Evolutionary conservation across 2,888 invertebrate genomes (phyloP), one percentile per base, ranked within the genome.

Genomic region (Drosophila picticornis): DNA sequence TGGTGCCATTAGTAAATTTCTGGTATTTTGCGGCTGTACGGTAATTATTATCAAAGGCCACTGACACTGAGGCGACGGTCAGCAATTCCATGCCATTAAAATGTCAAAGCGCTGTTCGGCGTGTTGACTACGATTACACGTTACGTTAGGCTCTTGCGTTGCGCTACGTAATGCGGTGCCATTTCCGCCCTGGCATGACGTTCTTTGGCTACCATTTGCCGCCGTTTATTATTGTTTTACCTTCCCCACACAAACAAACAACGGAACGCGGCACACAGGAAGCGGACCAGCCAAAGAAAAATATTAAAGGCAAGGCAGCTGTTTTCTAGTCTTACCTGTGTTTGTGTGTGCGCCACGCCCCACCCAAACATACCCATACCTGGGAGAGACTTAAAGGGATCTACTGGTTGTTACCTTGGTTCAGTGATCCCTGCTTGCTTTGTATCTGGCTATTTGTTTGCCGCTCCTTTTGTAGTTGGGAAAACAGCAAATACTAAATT

Each of bases 401-500:
- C 64, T 69, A 81, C 69, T 63, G 27, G 25, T 60, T 73, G 73
- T 31, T 61, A 48, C 62, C 68, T 51, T 77, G 69, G 83, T 74
- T 86, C 87, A 73, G 55, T 74, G 87, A 84, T 81, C 89, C 84
- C 84, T 19, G 48, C 2, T 63, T 59, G 81, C 55, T 56, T 59
- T 74, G 71, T 63, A 69, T 65, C 40, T 29, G 57, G 51, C 52
- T 61, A 71, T 66, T 75, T 69, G 82, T 67, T 67, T 19, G 61
- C 57, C 34, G 46, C 53, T 43, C 29, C 53, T 56, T 61, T 60
- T 64, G 76, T 63, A 59, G 83, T 75, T 78, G 65, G 38, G 19
- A 61, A 38, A 67, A 63, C 73, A 46, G 71, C 75, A 68, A 82
- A 88, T 85, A 86, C 81, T 88, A 85, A 85, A 85, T 90, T 85